phyloP scores from a whole-genome alignment of 2,113 vertebrate species.

The Leuciscus idus region DNA sequence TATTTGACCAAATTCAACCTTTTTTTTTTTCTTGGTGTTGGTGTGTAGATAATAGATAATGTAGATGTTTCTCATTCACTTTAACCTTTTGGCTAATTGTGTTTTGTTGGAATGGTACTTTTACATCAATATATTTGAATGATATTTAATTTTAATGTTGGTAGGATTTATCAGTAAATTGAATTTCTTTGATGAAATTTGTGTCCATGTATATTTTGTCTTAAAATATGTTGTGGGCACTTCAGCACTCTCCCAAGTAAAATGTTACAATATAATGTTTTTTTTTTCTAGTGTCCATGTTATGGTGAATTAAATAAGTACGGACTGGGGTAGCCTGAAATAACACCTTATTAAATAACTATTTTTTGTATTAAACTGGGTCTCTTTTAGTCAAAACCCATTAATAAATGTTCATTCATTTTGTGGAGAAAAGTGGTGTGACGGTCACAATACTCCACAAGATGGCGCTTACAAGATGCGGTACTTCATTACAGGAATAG shows the following conservation, averaged over 20 bases:
- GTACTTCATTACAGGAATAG: not conserved
- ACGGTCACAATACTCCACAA: not conserved
- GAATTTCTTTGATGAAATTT: constrained; percentile 8
- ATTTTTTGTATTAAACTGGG: too few species aligned
- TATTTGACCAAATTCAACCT: not conserved
- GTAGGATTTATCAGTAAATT: constrained; percentile 18
- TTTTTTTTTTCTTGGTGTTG: not conserved
- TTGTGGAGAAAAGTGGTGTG: not conserved
- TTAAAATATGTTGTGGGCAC: not conserved
- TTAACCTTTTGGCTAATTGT: not conserved
- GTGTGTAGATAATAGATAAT: not conserved
- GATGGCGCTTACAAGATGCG: not conserved
- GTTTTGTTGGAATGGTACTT: constrained; percentile 7
- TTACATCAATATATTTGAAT: not conserved
- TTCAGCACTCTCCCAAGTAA: not conserved
- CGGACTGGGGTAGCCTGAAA: not conserved
- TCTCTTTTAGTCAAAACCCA: not conserved
- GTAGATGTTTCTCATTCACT: not conserved
- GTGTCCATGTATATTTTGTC: not conserved
- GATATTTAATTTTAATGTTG: not conserved
- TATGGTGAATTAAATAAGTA: not conserved
- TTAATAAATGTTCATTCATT: not conserved
- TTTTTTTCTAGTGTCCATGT: not conserved
- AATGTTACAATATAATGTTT: too few species aligned
- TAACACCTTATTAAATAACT: not conserved